Evolutionary conservation across 2,888 invertebrate species (phyloP).

Genomic region (Anthrax anthrax): DNA sequence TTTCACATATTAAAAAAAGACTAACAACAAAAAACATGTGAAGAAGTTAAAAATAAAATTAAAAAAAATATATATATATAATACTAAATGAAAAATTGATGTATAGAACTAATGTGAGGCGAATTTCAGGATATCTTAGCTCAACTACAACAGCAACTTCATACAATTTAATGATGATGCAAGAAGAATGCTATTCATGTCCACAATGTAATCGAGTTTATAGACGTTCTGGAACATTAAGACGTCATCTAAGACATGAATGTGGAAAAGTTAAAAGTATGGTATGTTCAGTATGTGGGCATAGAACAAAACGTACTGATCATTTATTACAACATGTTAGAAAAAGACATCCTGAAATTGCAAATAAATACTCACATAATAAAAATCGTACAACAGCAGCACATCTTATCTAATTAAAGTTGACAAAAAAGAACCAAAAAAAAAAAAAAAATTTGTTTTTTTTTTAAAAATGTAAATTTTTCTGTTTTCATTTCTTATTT

Average conservation of each 20-base stretch:
- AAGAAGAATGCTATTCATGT: conserved; percentile 27
- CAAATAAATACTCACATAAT: conserved; percentile 23
- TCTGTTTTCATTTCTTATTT: too few relatives aligned
- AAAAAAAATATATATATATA: conserved; percentile 7
- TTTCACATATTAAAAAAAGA: too few relatives aligned
- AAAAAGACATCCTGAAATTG: conserved; percentile 35
- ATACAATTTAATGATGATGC: conserved; percentile 5
- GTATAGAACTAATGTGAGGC: conserved; percentile 12
- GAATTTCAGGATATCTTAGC: conserved; percentile 16
- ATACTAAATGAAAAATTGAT: conserved; percentile 7
- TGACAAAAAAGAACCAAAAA: not conserved
- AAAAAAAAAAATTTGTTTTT: too few relatives aligned
- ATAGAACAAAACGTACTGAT: conserved; percentile 39
- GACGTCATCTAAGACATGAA: conserved; percentile 39
- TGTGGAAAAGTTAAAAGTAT: conserved; percentile 39
- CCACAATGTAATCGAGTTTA: conserved; percentile 40
- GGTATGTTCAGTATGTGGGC: conserved; percentile 39
- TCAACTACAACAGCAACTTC: too few relatives aligned
- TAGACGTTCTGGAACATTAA: conserved; percentile 40
- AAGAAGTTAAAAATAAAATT: too few relatives aligned
- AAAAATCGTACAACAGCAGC: not conserved
- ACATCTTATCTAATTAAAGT: too few relatives aligned
- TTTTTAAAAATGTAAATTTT: too few relatives aligned
- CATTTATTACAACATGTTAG: conserved; percentile 40
- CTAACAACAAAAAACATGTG: too few relatives aligned